Evolutionary conservation across 2,797 vertebrate genomes (phyloP).

Genomic region (Chiropotes sagulatus): DNA sequence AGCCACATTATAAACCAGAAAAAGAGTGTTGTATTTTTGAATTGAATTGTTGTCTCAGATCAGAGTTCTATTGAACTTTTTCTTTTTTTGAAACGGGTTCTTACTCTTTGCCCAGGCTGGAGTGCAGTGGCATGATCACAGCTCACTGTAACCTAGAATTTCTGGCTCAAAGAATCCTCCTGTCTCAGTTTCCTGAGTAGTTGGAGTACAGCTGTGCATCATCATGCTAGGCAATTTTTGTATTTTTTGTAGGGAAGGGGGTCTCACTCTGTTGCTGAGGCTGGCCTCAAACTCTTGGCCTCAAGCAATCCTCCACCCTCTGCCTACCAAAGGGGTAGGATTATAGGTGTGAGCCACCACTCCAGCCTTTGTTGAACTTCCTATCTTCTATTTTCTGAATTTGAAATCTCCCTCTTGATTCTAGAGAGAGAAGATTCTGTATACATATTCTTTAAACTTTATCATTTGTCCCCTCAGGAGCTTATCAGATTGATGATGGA

Average conservation of each 20-base stretch:
- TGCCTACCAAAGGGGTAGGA: background rate
- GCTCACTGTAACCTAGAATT: background rate
- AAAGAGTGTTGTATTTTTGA: conserved; percentile 58
- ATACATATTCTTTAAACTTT: conserved; percentile 23
- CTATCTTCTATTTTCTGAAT: background rate
- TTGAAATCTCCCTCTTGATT: conserved; percentile 46
- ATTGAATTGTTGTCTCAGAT: conserved; percentile 48
- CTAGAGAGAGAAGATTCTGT: background rate
- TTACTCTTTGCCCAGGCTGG: background rate
- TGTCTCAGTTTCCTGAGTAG: background rate
- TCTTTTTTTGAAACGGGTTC: background rate
- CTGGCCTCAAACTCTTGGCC: background rate
- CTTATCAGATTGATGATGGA: background rate
- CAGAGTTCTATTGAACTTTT: background rate
- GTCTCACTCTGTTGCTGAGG: background rate
- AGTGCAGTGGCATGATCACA: background rate
- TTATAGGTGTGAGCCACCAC: background rate
- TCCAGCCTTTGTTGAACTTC: background rate
- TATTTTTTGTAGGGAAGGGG: background rate
- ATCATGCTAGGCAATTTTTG: background rate
- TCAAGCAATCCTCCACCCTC: background rate
- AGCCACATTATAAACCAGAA: conserved; percentile 41
- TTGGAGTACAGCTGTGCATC: background rate
- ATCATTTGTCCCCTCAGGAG: background rate
- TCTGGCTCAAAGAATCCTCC: background rate